These are phyloP conservation scores for Falco columbarius DNA, from an alignment of 2,797 vertebrate genomes.

Conservation along the genomic window DNA sequence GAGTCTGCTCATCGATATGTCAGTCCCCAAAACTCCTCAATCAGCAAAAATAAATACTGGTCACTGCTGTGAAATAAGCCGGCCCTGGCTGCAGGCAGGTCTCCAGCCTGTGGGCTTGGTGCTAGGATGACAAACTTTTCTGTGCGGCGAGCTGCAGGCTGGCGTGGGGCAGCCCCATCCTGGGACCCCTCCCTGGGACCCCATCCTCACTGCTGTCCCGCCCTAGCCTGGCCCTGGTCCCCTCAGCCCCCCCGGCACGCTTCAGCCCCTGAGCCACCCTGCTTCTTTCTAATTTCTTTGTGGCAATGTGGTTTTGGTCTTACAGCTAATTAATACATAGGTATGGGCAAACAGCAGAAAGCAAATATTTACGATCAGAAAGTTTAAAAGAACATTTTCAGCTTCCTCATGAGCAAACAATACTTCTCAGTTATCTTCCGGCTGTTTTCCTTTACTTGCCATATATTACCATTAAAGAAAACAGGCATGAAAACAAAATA, in stretches of 20 bases:
- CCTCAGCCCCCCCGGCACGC: neutral
- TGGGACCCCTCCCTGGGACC: neutral
- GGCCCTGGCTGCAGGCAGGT: neutral
- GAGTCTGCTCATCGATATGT: accelerated
- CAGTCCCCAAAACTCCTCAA: accelerated
- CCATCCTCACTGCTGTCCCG: accelerated
- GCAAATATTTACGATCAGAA: neutral
- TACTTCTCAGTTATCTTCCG: neutral
- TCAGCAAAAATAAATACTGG: accelerated
- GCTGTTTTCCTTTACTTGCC: too few species aligned
- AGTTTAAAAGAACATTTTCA: neutral
- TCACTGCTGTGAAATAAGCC: accelerated
- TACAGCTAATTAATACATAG: accelerated
- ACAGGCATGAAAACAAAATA: neutral
- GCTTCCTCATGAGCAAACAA: neutral
- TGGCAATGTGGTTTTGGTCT: neutral
- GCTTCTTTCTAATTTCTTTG: accelerated
- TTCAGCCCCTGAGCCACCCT: neutral
- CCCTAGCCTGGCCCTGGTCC: accelerated
- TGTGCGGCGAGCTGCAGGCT: too few species aligned
- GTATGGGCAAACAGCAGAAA: neutral
- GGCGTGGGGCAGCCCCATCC: neutral
- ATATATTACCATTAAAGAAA: too few species aligned
- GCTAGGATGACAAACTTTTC: accelerated
- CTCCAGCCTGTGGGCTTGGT: accelerated